phyloP scores from a whole-genome alignment of 2,888 invertebrate species.

The Halictus ligatus region DNA sequence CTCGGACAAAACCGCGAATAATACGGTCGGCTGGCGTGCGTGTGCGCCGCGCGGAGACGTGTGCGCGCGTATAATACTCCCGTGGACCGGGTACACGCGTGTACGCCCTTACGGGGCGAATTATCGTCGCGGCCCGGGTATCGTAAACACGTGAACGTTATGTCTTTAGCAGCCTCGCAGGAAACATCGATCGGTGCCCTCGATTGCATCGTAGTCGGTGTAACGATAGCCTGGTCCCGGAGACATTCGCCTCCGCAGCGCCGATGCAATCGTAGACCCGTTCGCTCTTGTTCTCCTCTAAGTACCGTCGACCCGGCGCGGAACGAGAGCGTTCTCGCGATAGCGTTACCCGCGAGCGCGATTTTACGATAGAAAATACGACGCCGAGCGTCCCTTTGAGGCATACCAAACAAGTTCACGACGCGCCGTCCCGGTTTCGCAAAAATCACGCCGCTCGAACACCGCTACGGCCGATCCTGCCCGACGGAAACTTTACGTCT shows the following conservation, averaged over 20 bases:
- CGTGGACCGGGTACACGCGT: slow-evolving; percentile 9
- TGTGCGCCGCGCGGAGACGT: not conserved
- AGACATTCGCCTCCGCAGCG: slow-evolving; percentile 65
- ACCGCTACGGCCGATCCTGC: not conserved
- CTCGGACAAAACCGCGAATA: slow-evolving; percentile 40
- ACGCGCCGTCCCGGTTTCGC: not conserved
- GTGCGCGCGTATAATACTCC: not conserved
- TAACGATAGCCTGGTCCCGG: slow-evolving; percentile 55
- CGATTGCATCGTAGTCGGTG: slow-evolving; percentile 56
- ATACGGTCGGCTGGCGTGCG: slow-evolving; percentile 31
- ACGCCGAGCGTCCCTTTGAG: slow-evolving; percentile 33
- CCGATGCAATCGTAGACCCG: slow-evolving; percentile 61
- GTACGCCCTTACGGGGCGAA: slow-evolving; percentile 58
- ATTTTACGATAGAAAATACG: slow-evolving; percentile 58
- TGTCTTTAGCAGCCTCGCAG: slow-evolving; percentile 63
- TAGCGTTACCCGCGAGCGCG: slow-evolving; percentile 28
- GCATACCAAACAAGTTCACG: slow-evolving; percentile 8
- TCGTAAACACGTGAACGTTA: slow-evolving; percentile 67
- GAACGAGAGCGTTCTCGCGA: slow-evolving; percentile 50
- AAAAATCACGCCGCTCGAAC: not conserved
- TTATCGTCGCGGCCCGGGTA: slow-evolving; percentile 54
- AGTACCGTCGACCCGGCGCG: slow-evolving; percentile 31
- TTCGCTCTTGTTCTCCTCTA: slow-evolving; percentile 57
- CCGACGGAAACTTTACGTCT: not conserved
- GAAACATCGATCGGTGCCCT: slow-evolving; percentile 66